phyloP scores from a whole-genome alignment of 2,113 vertebrate species.

The Craseonycteris thonglongyai region DNA sequence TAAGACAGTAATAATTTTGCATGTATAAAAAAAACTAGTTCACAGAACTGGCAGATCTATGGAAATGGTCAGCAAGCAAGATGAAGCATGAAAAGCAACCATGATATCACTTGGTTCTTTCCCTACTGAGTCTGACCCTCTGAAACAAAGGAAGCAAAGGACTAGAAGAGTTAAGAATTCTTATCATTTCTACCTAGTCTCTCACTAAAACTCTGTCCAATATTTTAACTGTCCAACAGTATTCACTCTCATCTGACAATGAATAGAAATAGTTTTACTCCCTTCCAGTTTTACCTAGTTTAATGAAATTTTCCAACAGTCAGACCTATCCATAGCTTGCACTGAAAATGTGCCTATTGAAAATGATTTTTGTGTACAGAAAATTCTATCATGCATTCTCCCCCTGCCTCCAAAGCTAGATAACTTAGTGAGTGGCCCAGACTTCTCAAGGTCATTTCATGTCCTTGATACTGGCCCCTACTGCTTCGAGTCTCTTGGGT shows the following conservation, averaged over 20 bases:
- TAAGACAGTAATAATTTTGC: neutral
- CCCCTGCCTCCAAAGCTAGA: neutral
- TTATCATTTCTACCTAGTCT: neutral
- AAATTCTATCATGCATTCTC: neutral
- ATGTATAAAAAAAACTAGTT: neutral
- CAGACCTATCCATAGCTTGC: neutral
- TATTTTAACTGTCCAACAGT: neutral
- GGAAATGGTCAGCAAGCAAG: neutral
- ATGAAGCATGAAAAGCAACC: neutral
- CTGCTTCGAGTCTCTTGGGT: neutral
- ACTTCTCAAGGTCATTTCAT: neutral
- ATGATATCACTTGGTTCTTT: neutral
- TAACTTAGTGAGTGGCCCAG: neutral
- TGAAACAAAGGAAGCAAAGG: neutral
- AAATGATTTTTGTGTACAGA: neutral
- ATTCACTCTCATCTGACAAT: neutral
- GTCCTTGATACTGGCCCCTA: neutral
- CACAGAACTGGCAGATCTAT: neutral
- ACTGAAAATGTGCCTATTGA: neutral
- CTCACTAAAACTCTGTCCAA: neutral
- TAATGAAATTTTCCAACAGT: neutral
- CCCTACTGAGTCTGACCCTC: neutral
- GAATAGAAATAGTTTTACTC: neutral
- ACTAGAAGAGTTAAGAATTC: neutral
- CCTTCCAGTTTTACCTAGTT: neutral